Base-by-base conservation (phyloP, 1,140 invertebrate species). In the Drosophila kikkawai region DNA sequence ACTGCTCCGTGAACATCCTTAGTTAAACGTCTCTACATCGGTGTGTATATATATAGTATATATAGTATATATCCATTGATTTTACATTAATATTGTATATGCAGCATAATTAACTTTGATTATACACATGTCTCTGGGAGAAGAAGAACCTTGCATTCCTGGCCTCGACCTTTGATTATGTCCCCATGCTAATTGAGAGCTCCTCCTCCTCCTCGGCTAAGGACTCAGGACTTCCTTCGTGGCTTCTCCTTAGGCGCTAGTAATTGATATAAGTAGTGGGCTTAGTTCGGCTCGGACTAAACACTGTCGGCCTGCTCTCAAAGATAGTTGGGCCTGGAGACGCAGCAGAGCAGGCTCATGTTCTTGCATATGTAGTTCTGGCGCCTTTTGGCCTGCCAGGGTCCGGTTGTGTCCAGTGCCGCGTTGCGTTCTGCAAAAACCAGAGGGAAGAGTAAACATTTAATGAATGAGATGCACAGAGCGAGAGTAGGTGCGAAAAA, bases 261-360 rank as follows among this genome's bases (percentile, higher is more conserved):
- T 90, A 90, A 90, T 90, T 90, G 85, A 90, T 90, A 82, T 75
- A 90, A 75, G 85, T 86, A 86, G 82, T 70, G 75, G 70, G 22
- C 26, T 57, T 68, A 69, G 63, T 15, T 7, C 63, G n/a, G 2
- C 32, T 42, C 48, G 55, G 60, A 70, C 77, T 91, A 91, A 69
- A 91, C 87, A 64, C 67, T 80, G 26, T 91, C 87, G 41, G 68
- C 71, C 82, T 91, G 68, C 42, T 93, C 88, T 95, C 94, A 95
- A 91, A 95, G 94, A 93, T 95, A 95, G 92, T 95, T 95, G 6
- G 94, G 95, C 71, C 94, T 92, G 19, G 94, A 95, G 86, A 95
- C 94, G 84, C 95, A 95, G 93, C 95, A 95, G n/a, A 95, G 93
- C n/a, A 95, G 93, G 64, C 95, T 94, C 95, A 95, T 95, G 88